Base-by-base conservation (phyloP, 1,140 invertebrate genomes). In the Lineus longissimus region DNA sequence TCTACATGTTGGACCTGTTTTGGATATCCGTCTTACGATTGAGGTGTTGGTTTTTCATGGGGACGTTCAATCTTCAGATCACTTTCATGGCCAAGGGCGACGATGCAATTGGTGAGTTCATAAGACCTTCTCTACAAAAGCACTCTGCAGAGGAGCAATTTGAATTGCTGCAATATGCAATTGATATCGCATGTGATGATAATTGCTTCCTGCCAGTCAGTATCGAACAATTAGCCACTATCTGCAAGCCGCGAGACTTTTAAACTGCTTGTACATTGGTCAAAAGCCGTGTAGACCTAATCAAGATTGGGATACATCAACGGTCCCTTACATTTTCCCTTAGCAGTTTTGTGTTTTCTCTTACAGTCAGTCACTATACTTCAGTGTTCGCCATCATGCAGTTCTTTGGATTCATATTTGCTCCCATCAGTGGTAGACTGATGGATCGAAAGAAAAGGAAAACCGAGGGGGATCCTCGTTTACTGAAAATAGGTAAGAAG, bases 281-380 rank as follows among this genome's bases (percentile, higher is more conserved):
- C n/a, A n/a, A n/a, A n/a, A n/a, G n/a, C n/a, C n/a, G n/a, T n/a
- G n/a, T n/a, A n/a, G n/a, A n/a, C n/a, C n/a, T n/a, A n/a, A n/a
- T n/a, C n/a, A n/a, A n/a, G n/a, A n/a, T n/a, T n/a, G n/a, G n/a
- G n/a, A n/a, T n/a, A n/a, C n/a, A n/a, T n/a, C n/a, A n/a, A n/a
- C n/a, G n/a, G n/a, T n/a, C n/a, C n/a, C n/a, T n/a, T n/a, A n/a
- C n/a, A n/a, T n/a, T n/a, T n/a, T n/a, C n/a, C n/a, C n/a, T n/a
- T n/a, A n/a, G n/a, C n/a, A n/a, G n/a, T n/a, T n/a, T n/a, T n/a
- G n/a, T n/a, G n/a, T n/a, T n/a, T n/a, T n/a, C n/a, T n/a, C 9
- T 63, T 63, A 47, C 65, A 70, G 68, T 70, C 11, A 70, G 68
- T 36, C 61, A 65, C 40, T 70, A 67, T 51, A 67, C 66, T 9